Percentiles rank a stretch among this genome's conserved stretches.
These are phyloP conservation scores for Parazoanthus swiftii DNA, from an alignment of 92 coral and sea anemone species.

Conservation along the genomic window DNA sequence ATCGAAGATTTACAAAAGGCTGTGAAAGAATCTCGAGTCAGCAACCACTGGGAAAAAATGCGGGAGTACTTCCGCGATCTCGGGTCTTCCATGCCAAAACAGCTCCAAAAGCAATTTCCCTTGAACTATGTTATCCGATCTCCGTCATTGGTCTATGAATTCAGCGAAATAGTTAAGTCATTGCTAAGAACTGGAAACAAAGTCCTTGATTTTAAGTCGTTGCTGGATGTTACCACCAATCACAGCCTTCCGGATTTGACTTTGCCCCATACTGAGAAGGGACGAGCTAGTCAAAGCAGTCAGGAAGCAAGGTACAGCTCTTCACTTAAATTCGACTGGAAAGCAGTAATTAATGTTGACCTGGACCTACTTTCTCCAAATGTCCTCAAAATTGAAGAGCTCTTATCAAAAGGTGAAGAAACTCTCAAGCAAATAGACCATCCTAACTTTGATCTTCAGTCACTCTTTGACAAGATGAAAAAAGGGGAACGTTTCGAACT, in stretches of 20 bases:
- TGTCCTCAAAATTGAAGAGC: slow-evolving; percentile 24
- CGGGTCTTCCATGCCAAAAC: slow-evolving; percentile 62
- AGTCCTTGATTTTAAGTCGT: slow-evolving; percentile 65
- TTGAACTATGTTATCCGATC: slow-evolving; percentile 67
- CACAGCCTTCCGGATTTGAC: slow-evolving; percentile 60
- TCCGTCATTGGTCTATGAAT: slow-evolving; percentile 64
- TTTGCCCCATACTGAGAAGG: background rate
- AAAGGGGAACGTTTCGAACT: slow-evolving; percentile 5
- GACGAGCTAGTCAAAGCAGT: slow-evolving; percentile 43
- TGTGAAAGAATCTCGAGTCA: background rate
- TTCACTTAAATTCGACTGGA: slow-evolving; percentile 57
- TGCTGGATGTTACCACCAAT: slow-evolving; percentile 59
- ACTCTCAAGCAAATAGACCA: slow-evolving; percentile 29
- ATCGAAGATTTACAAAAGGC: slow-evolving; percentile 64
- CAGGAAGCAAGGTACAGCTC: slow-evolving; percentile 13
- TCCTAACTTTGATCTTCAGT: slow-evolving; percentile 23
- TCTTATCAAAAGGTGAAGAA: slow-evolving; percentile 10
- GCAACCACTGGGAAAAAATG: slow-evolving; percentile 50
- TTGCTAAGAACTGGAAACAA: slow-evolving; percentile 66
- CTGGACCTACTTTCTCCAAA: slow-evolving; percentile 39
- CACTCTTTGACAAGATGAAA: slow-evolving; percentile 38
- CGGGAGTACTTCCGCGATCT: slow-evolving; percentile 63
- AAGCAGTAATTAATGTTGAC: slow-evolving; percentile 37
- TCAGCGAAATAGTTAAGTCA: slow-evolving; percentile 49
- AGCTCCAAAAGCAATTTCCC: slow-evolving; percentile 71